Evolutionary conservation across 2,797 vertebrate genomes (phyloP), one percentile per base, ranked within the genome.

Genomic region (Silurus lanzhouensis): DNA sequence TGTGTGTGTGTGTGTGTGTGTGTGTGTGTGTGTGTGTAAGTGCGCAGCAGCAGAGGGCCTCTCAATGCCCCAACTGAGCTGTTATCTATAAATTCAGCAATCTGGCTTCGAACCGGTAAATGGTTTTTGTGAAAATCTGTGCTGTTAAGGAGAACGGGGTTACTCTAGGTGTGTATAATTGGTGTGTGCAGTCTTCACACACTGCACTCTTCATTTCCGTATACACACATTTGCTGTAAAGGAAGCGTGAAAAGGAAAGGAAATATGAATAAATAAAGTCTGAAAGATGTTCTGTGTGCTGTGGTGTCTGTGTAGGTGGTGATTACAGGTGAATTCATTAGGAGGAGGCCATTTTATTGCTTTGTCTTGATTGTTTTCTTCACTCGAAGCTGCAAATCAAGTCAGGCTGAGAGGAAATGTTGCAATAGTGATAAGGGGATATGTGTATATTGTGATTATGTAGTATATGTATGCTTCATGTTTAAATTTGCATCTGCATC

Each of bases 321-420:
- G 81, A 87, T 88, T 88, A 82, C 77, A 85, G 78, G 58, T 85
- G 25, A 78, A 78, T 61, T 44, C 57, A 82, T 87, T 78, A 88
- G 66, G 78, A 85, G 67, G 61, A 79, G 82, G 27, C 60, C 31
- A 6, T 78, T 44, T 38, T 31, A 44, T 44, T 60, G 57, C 31
- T 78, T 78, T 78, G 31, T 52, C 19, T 87, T 76, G 84, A 64
- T 82, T 85, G 78, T 86, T 55, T 72, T 25, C 58, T 82, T 48
- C 71, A 76, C 86, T 85, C 87, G 46, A 61, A 38, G 19, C 31
- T 78, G 19, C 27, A 86, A 88, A 85, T 71, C 71, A 84, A 61
- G 64, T 80, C 52, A 81, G 48, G 20, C 46, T 81, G 44, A 5
- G 25, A 66, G 31, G 52, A 82, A 79, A 25, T 22, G 63, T 22